phyloP scores from a whole-genome alignment of 2,113 vertebrate genomes.

The Oplegnathus fasciatus region DNA sequence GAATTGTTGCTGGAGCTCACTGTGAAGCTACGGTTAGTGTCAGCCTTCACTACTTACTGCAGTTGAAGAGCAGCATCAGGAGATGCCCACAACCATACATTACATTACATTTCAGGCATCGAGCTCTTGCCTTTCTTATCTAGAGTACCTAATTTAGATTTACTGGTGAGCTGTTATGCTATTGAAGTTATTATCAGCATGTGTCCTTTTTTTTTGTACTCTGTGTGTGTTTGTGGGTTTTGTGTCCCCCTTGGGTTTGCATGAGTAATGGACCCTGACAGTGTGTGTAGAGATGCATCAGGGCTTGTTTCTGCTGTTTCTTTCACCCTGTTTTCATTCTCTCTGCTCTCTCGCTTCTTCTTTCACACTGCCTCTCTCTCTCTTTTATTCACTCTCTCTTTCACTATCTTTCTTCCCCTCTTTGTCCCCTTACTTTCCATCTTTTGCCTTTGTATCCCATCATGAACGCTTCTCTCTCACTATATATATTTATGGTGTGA shows the following conservation, averaged over 20 bases:
- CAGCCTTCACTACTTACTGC: background rate
- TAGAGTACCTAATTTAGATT: conserved; percentile 5
- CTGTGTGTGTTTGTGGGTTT: conserved; percentile 33
- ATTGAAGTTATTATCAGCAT: conserved; percentile 30
- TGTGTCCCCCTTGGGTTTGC: conserved; percentile 52
- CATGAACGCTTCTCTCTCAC: conserved; percentile 76
- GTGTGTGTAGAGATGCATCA: conserved; percentile 77
- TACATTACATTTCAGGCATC: background rate
- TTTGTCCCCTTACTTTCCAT: conserved; percentile 55
- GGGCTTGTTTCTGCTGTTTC: conserved; percentile 70
- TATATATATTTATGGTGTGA: conserved; percentile 85
- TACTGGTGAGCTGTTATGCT: conserved; percentile 10
- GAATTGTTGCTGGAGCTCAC: background rate
- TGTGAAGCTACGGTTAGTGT: background rate
- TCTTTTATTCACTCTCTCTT: conserved; percentile 15
- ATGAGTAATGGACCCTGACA: conserved; percentile 66
- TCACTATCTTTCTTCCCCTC: conserved; percentile 44
- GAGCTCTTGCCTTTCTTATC: background rate
- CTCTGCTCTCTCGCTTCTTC: conserved; percentile 35
- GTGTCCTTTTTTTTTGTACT: background rate
- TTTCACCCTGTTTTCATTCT: conserved; percentile 57
- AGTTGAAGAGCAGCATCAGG: background rate
- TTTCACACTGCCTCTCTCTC: conserved; percentile 41
- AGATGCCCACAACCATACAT: background rate
- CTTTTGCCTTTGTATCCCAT: conserved; percentile 76